Evolutionary conservation across 1,140 invertebrate species (phyloP).

Genomic region (Mercenaria mercenaria): DNA sequence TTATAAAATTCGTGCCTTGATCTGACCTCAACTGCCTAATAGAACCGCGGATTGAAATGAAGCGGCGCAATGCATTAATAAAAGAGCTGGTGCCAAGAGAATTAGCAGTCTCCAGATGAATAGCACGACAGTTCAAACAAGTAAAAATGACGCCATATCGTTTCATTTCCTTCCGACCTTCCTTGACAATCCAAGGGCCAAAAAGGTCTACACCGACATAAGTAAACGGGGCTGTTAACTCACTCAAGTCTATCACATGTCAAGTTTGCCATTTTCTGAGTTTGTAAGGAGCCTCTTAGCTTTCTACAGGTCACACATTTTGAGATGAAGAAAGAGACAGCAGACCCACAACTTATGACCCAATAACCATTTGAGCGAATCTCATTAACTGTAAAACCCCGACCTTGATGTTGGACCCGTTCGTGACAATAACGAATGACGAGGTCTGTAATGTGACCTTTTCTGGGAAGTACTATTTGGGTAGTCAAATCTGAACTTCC

Average conservation of each 20-base stretch:
- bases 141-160: slow-evolving; percentile 35
- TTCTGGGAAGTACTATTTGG: background rate
- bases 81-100: slow-evolving; percentile 45
- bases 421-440: background rate
- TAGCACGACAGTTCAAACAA: slow-evolving; percentile 4
- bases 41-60: slow-evolving; percentile 61
- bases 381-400: background rate
- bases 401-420: background rate
- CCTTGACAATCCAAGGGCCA: slow-evolving; percentile 55
- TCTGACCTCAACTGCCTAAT: slow-evolving; percentile 45
- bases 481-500: background rate
- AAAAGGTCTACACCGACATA: slow-evolving; percentile 57
- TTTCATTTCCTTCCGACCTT: slow-evolving; percentile 15
- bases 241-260: slow-evolving; percentile 62
- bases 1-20: slow-evolving; percentile 1
- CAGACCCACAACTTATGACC: slow-evolving; percentile 1
- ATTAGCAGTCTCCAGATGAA: background rate
- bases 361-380: background rate
- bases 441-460: background rate
- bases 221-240: slow-evolving; percentile 59
- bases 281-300: background rate
- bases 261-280: slow-evolving; percentile 67
- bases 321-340: background rate
- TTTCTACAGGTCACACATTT: slow-evolving; percentile 69
- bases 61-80: slow-evolving; percentile 23